Evolutionary conservation across 2,113 vertebrate genomes (phyloP).

Genomic region (Mormyrus lacerda): DNA sequence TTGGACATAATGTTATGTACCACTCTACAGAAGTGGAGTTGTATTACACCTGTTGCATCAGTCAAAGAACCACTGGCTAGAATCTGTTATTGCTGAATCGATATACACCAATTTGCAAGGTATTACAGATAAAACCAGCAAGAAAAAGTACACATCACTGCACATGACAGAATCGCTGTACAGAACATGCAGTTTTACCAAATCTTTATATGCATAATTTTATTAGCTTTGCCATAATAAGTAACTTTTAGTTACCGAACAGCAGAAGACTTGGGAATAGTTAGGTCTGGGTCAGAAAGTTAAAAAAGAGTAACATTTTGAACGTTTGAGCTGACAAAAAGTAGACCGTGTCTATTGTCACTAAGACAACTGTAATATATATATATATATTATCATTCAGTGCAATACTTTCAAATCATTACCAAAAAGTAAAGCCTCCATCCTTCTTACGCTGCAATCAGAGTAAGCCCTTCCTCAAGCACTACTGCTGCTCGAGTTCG

Average conservation of each 20-base stretch:
- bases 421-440: background rate
- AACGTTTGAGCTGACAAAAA: background rate
- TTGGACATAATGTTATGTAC: background rate
- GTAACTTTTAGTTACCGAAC: background rate
- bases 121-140: background rate
- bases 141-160: background rate
- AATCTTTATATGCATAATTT: background rate
- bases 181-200: background rate
- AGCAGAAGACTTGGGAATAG: background rate
- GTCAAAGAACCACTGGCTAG: background rate
- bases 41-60: background rate
- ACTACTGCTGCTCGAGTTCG: background rate
- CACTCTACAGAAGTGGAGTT: background rate
- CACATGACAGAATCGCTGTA: background rate
- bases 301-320: background rate
- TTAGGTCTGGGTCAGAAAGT: background rate
- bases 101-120: background rate
- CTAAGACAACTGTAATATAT: background rate
- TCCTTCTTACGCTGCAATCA: background rate
- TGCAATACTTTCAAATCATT: background rate
- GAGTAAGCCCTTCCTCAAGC: background rate
- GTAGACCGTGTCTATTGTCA: background rate
- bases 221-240: background rate
- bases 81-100: background rate
- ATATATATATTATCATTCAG: background rate